phyloP scores from a whole-genome alignment of 1,140 invertebrate genomes.

The Galleria mellonella region DNA sequence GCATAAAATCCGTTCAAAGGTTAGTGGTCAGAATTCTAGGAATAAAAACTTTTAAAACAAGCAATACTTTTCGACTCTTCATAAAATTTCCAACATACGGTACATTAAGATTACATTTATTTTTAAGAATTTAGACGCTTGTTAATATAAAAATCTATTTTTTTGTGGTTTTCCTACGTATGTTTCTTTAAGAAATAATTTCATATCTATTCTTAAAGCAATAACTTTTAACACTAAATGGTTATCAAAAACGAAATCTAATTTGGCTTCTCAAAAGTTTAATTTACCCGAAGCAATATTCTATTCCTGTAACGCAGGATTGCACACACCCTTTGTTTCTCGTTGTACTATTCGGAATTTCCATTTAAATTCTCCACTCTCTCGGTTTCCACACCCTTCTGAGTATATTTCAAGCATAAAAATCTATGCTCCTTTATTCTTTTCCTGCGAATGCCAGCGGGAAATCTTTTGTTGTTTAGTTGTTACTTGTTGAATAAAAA shows the following conservation, averaged over 20 bases:
- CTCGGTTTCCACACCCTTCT: constrained; percentile 3
- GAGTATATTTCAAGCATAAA: constrained; percentile 5
- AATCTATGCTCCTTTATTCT: constrained; percentile 1
- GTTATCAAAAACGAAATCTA: neutral
- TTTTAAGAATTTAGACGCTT: too few relatives aligned
- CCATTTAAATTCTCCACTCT: constrained; percentile 13
- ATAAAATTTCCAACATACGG: too few relatives aligned
- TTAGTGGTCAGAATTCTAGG: too few relatives aligned
- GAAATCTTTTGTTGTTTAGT: neutral
- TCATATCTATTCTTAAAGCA: too few relatives aligned
- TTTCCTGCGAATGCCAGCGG: neutral
- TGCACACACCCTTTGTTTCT: constrained; percentile 3
- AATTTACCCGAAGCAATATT: neutral
- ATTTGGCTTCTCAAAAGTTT: neutral
- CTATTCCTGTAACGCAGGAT: constrained; percentile 2
- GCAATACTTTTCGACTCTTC: too few relatives aligned
- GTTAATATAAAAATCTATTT: too few relatives aligned
- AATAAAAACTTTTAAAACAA: too few relatives aligned
- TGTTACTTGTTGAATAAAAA: neutral
- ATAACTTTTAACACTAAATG: neutral
- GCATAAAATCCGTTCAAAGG: too few relatives aligned
- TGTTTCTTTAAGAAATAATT: too few relatives aligned
- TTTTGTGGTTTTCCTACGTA: too few relatives aligned
- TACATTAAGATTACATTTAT: too few relatives aligned
- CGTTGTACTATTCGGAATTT: constrained; percentile 11